These are phyloP conservation scores for Temnothorax longispinosus DNA, from an alignment of 1,140 invertebrate genomes.

Conservation along the genomic window DNA sequence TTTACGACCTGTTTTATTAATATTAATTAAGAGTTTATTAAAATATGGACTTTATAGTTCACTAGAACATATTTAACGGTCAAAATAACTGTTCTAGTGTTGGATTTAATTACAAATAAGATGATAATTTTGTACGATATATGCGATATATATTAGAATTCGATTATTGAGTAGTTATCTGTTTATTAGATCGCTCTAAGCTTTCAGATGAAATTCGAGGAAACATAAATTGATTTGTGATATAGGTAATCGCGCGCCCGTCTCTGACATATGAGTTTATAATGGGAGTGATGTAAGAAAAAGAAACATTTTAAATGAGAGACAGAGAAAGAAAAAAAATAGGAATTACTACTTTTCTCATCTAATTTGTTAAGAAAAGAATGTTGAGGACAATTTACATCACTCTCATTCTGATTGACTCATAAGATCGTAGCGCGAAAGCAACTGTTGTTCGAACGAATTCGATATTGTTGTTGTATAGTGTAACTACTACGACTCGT, in stretches of 20 bases:
- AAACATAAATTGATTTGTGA: constrained; percentile 16
- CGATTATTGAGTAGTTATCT: neutral
- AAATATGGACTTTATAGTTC: constrained; percentile 9
- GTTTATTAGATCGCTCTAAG: neutral
- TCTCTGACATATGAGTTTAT: constrained; percentile 44
- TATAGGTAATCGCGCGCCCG: constrained; percentile 18
- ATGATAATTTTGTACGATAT: neutral
- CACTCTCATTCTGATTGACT: constrained; percentile 37
- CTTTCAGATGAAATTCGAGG: neutral
- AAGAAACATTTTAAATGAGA: neutral
- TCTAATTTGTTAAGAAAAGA: neutral
- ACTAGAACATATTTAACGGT: neutral
- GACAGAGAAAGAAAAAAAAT: neutral
- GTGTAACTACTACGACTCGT: constrained; percentile 27
- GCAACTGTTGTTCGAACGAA: constrained; percentile 55
- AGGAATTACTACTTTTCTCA: neutral
- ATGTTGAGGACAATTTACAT: constrained; percentile 10
- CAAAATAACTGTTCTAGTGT: neutral
- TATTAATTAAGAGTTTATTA: constrained; percentile 32
- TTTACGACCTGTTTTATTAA: constrained; percentile 6
- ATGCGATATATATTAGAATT: neutral
- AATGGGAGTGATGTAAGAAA: constrained; percentile 43
- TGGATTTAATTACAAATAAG: neutral
- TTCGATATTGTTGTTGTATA: constrained; percentile 57
- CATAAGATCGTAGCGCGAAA: constrained; percentile 32